Base-by-base conservation (phyloP, 2,888 invertebrate species). In the Parnassius glacialis region DNA sequence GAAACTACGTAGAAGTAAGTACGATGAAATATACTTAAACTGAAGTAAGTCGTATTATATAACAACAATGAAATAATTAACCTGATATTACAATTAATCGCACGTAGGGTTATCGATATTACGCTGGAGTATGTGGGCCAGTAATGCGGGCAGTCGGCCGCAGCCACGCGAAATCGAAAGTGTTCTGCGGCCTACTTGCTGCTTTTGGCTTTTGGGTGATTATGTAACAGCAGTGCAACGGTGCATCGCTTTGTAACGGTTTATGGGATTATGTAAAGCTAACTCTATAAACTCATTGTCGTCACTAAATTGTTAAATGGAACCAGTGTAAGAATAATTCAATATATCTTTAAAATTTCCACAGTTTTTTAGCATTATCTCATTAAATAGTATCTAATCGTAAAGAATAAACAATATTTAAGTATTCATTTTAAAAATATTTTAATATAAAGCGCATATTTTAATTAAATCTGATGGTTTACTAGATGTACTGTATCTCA, bases 111-210 rank as follows among this genome's bases (percentile, higher is more conserved):
- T 57, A 60, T 53, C 51, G 59, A 61, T 65, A 52, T 55, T 59
- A 54, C 42, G 52, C 20, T 42, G 53, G 2, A 12, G 59, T 59
- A 57, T 61, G 61, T 68, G 70, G 71, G 70, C 69, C 72, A 73
- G 69, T 67, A 75, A 72, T 71, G 74, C 75, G 73, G 70, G 72
- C 73, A 74, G 67, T 70, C 65, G 70, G 70, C 64, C 69, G 64
- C 67, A 64, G 65, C 67, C 61, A 60, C 64, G 79, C 81, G 82
- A 85, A 85, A 85, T 80, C 79, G 90, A 85, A 85, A 86, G 87
- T 85, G 76, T 78, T 76, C 74, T 79, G 74, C 80, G 80, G 77
- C 85, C 82, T 79, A 84, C 80, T 76, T 85, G 66, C 66, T 74
- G 74, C 70, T 81, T 83, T 85, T 79, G 79, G 81, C 70, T 81